Percentiles rank a stretch among this genome's conserved stretches.
phyloP scores from a whole-genome alignment of 2,888 invertebrate species.

The Thymelicus lineola region DNA sequence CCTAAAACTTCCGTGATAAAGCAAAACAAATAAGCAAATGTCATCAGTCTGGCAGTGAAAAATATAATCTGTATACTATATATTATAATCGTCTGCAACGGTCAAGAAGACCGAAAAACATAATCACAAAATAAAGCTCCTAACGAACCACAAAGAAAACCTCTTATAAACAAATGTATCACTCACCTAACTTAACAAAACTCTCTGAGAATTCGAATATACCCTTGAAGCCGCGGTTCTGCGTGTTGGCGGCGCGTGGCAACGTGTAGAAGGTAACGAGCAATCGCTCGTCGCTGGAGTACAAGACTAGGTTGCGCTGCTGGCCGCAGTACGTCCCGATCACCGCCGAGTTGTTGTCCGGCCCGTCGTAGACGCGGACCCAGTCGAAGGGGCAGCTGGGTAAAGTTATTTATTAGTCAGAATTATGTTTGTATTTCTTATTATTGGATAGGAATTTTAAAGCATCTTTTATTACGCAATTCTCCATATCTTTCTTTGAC shows the following conservation, averaged over 20 bases:
- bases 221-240: slow-evolving; percentile 99
- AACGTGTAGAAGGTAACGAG: slow-evolving; percentile 96
- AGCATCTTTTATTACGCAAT: too few species aligned
- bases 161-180: background rate
- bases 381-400: slow-evolving; percentile 99
- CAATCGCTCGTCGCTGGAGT: slow-evolving; percentile 96
- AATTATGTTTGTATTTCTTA: too few species aligned
- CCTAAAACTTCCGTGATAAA: too few species aligned
- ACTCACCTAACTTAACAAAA: slow-evolving; percentile 98
- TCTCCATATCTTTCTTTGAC: too few species aligned
- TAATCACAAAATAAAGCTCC: background rate
- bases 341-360: slow-evolving; percentile 93
- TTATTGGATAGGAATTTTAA: too few species aligned
- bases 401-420: too few species aligned
- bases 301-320: slow-evolving; percentile 97
- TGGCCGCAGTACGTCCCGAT: slow-evolving; percentile 99
- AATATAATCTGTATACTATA: too few species aligned
- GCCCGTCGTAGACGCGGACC: slow-evolving; percentile 98
- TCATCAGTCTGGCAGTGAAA: too few species aligned
- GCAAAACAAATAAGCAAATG: too few species aligned
- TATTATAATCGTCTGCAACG: too few species aligned
- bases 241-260: slow-evolving; percentile 95
- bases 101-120: too few species aligned
- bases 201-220: slow-evolving; percentile 99
- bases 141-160: too few species aligned